These are phyloP conservation scores for Cerastis leucographa DNA, from an alignment of 2,888 invertebrate species.

Conservation along the genomic window DNA sequence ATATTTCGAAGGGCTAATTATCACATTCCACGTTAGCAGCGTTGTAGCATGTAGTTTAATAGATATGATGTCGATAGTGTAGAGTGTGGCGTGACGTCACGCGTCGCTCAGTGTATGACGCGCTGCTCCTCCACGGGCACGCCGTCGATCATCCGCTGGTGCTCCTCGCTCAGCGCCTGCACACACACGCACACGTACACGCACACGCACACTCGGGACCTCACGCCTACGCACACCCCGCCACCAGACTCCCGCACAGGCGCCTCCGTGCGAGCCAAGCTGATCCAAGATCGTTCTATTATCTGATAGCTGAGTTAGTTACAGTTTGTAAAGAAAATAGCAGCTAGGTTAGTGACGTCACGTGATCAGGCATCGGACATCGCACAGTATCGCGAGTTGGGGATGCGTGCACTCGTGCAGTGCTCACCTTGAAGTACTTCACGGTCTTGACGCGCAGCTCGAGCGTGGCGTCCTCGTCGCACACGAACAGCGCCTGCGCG, in stretches of 20 bases:
- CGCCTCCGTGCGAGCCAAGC: conserved; percentile 45
- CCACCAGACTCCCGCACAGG: conserved; percentile 8
- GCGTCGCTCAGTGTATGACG: conserved; percentile 79
- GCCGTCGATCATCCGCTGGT: conserved; percentile 94
- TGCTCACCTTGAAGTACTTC: conserved; percentile 98
- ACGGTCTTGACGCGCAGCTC: conserved; percentile 99
- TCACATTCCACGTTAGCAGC: neutral
- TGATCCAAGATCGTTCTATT: neutral
- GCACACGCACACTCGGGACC: conserved; percentile 53
- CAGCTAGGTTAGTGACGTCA: conserved; percentile 8
- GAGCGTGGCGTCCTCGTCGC: conserved; percentile 99
- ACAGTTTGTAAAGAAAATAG: neutral
- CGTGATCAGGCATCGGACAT: no score
- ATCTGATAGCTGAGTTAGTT: neutral
- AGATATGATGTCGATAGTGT: neutral
- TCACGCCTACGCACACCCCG: conserved; percentile 38
- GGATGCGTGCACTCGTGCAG: neutral
- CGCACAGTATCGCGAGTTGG: neutral
- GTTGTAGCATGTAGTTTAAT: neutral
- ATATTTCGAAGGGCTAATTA: neutral
- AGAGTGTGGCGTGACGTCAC: conserved; percentile 7
- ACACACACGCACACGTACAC: conserved; percentile 65
- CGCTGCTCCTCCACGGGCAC: conserved; percentile 81
- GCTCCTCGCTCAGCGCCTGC: conserved; percentile 96
- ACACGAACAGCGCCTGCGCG: conserved; percentile 97